A percentile compares a stretch with the other conserved stretches of the same genome.
phyloP scores from a whole-genome alignment of 2,113 vertebrate genomes.

The Callospermophilus lateralis region DNA sequence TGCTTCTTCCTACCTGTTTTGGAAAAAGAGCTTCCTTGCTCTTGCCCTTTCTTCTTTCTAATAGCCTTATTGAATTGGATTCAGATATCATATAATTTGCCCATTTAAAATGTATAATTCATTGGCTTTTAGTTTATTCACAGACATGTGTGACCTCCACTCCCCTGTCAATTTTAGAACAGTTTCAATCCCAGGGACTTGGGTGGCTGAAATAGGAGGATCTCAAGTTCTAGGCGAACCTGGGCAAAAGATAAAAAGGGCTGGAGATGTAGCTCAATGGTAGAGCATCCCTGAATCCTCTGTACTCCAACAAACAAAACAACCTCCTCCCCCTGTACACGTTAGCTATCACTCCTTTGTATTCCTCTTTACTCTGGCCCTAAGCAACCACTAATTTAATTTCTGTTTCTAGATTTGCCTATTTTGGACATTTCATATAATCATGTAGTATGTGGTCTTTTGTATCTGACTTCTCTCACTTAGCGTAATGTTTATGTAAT shows the following conservation, averaged over 20 bases:
- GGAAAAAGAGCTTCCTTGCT: not conserved
- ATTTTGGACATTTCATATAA: not conserved
- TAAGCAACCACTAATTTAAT: not conserved
- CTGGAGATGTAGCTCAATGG: not conserved
- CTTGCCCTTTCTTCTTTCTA: not conserved
- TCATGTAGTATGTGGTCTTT: not conserved
- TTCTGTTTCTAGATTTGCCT: constrained; percentile 25
- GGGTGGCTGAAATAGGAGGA: not conserved
- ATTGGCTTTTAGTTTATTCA: constrained; percentile 34
- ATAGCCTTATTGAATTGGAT: constrained; percentile 3
- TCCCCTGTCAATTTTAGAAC: not conserved
- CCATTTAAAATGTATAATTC: not conserved
- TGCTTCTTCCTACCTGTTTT: not conserved
- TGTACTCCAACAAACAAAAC: no score
- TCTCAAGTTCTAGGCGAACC: not conserved
- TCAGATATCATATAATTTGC: not conserved
- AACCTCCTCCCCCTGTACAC: no score
- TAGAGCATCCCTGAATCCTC: not conserved
- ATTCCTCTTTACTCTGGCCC: not conserved
- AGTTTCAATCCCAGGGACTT: not conserved
- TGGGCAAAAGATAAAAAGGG: not conserved
- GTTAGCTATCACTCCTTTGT: not conserved
- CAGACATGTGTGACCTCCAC: not conserved
- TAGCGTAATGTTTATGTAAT: not conserved
- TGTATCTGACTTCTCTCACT: not conserved